Base-by-base conservation (phyloP, 2,113 vertebrate species). In the Cebidichthys violaceus region DNA sequence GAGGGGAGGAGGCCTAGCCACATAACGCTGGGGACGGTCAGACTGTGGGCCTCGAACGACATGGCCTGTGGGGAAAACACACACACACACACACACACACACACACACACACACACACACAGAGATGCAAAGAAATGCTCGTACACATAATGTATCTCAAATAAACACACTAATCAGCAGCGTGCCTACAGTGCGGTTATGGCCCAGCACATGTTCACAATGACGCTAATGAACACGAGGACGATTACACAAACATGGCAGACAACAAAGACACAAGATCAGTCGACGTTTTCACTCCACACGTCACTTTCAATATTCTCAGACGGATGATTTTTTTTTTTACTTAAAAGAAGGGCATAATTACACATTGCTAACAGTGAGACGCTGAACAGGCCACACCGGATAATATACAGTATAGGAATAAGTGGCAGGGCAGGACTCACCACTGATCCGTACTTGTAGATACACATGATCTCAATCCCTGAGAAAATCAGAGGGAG, bases 1-100 rank as follows among this genome's bases (percentile, higher is more conserved):
- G 98, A 99, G 88, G 98, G 99, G 90, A 99, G 97, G 85, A 99
- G 96, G 90, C 99, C 99, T 83, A 99, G 96, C 99, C 99, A 99
- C 94, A 96, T 95, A 88, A 98, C 88, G 61, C 96, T 96, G 37
- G 98, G 98, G 89, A 99, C 97, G 0, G 97, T 98, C 94, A 99
- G 97, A 84, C 93, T 97, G 89, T 95, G 96, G 75, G 97, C 97
- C 92, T 99, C 98, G 91, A 99, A 99, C 68, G 98, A 97, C 99
- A 99, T 98, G 8, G 98, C 95, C 99, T 99, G 89, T 70, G 82
- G 86, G 91, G 82, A 86, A 90, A 84, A n/a, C 8, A 22, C 50
- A 47, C 24, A 59, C 39, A 64, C 67, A 59, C 57, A 59, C 69
- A 61, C 59, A 78, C 57, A 83, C 81, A 74, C 60, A 75, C 68